These are phyloP conservation scores for Stigmatopora argus DNA, from an alignment of 2,113 vertebrate species.

Conservation along the genomic window DNA sequence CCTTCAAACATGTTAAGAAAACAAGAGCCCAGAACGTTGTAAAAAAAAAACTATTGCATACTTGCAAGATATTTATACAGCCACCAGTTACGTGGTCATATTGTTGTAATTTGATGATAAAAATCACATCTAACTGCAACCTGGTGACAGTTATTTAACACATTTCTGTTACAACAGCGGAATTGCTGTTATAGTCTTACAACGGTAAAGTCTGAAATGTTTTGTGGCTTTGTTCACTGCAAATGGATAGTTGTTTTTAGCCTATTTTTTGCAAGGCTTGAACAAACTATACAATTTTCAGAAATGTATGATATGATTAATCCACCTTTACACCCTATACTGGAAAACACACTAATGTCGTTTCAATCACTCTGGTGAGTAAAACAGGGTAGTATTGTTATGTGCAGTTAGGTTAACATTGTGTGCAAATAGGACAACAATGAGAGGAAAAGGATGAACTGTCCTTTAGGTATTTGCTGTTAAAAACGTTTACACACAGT, in stretches of 20 bases:
- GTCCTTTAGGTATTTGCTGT: conserved; percentile 50
- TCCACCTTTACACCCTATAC: conserved; percentile 2
- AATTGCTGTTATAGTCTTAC: not conserved
- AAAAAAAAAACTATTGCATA: conserved; percentile 5
- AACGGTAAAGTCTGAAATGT: not conserved
- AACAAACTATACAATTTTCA: conserved; percentile 10
- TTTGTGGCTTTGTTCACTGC: not conserved
- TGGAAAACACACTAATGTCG: conserved; percentile 16
- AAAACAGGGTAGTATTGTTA: conserved; percentile 10
- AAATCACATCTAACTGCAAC: conserved; percentile 14
- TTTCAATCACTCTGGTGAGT: conserved; percentile 25
- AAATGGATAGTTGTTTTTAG: not conserved
- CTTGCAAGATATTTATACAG: conserved; percentile 20
- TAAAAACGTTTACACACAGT: conserved; percentile 10
- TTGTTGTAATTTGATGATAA: conserved; percentile 17
- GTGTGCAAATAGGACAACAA: conserved; percentile 38
- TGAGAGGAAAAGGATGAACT: conserved; percentile 53
- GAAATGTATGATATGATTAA: conserved; percentile 27
- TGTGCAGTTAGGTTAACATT: conserved; percentile 35
- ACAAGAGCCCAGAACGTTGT: not conserved
- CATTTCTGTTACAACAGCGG: conserved; percentile 7
- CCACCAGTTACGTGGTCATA: conserved; percentile 17
- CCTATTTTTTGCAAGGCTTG: not conserved
- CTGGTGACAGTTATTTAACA: conserved; percentile 34
- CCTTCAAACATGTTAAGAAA: not conserved